Conservation (phyloP, 2,113 vertebrate genomes). For the Syrrhaptes paradoxus region DNA sequence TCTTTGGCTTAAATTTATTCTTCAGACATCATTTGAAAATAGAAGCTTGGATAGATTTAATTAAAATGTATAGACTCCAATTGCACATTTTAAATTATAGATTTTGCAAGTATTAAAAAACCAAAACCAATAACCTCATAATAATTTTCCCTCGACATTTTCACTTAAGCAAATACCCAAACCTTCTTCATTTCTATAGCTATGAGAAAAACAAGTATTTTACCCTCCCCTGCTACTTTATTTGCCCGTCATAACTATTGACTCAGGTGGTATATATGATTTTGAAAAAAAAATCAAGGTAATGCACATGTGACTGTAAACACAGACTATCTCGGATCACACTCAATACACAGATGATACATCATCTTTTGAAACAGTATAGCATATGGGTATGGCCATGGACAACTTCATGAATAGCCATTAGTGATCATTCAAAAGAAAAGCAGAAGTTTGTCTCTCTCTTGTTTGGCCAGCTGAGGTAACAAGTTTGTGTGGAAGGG, state of each 20-base stretch:
- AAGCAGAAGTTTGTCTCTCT: background rate
- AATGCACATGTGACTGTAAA: background rate
- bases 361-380: background rate
- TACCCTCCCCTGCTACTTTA: background rate
- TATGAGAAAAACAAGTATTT: background rate
- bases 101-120: background rate
- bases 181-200: background rate
- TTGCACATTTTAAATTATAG: background rate
- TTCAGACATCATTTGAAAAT: background rate
- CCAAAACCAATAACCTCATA: fast-evolving
- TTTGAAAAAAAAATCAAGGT: background rate
- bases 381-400: fast-evolving
- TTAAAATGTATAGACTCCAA: background rate
- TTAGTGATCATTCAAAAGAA: background rate
- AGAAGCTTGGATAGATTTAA: background rate
- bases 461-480: background rate
- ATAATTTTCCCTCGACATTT: background rate
- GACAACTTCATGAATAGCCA: background rate
- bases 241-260: background rate
- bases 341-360: background rate
- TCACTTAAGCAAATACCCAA: background rate
- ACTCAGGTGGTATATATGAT: background rate
- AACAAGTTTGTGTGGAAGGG: background rate
- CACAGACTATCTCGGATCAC: background rate
- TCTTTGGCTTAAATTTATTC: background rate